Base-by-base conservation (phyloP, 2,113 vertebrate genomes). In the Macquaria australasica region DNA sequence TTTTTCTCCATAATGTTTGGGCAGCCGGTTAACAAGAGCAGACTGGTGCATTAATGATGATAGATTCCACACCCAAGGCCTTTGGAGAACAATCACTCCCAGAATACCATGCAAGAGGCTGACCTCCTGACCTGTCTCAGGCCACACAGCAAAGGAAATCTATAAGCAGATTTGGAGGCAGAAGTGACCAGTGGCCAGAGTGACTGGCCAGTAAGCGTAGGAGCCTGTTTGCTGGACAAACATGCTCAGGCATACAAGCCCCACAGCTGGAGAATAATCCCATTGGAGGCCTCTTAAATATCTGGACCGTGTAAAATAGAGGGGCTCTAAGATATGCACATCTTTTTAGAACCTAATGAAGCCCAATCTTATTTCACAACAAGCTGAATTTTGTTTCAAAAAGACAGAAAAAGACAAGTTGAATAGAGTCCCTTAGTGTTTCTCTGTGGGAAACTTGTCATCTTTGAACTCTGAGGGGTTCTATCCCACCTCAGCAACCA, bases 31-130 rank as follows among this genome's bases (percentile, higher is more conserved):
- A 97, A 97, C 96, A 97, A 95, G 94, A 96, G 94, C 83, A 83
- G 95, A 95, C 95, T 92, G 96, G 96, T 94, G 96, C 97, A 97
- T 98, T 98, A 97, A 98, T 97, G 97, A 97, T 99, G 97, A 99
- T 98, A 96, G 97, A 99, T 99, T 97, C 97, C 96, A 95, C 95
- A 94, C 87, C 87, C 93, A 89, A 92, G 94, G 94, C 96, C 96
- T 97, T 90, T 95, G 94, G 93, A 96, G 96, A 95, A 97, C 96
- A 96, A 97, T 98, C 97, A 96, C 96, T 97, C 97, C 96, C 97
- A 95, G 96, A 97, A 97, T 97, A 96, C 97, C 96, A 94, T 96
- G 96, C 96, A 95, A 90, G 95, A 95, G 87, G 76, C 88, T 96
- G 97, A 98, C 97, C 97, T 96, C 95, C 94, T 98, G 97, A 98